Percentiles rank a stretch among this genome's conserved stretches.
Conservation (phyloP, 2,113 vertebrate species). For the Zosterops borbonicus region DNA sequence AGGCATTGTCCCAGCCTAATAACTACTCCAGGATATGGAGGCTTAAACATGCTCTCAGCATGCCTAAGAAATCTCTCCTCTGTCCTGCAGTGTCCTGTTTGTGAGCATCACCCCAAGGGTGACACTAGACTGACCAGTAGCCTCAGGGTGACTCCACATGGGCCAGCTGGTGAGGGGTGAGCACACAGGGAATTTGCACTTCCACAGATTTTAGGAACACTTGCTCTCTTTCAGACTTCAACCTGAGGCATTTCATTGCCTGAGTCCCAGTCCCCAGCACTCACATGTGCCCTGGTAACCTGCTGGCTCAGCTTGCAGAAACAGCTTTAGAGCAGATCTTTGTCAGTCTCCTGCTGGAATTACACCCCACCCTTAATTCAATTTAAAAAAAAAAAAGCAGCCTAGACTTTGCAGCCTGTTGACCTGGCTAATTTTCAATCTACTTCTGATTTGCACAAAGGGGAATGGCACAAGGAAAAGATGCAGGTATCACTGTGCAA, state of each 20-base stretch:
- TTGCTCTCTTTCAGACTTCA: background rate
- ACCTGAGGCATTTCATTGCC: background rate
- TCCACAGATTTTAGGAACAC: background rate
- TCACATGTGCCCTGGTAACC: background rate
- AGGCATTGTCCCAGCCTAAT: background rate
- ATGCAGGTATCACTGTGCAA: fast-evolving
- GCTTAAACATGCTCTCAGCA: background rate
- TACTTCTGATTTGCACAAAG: background rate
- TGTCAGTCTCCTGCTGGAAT: background rate
- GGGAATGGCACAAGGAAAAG: background rate
- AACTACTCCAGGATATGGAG: background rate
- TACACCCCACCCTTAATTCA: background rate
- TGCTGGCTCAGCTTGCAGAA: background rate
- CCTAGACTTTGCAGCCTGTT: background rate
- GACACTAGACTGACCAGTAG: background rate
- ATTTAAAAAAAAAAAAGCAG: background rate
- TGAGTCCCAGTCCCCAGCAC: background rate
- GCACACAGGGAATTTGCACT: background rate
- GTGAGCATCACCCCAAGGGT: background rate
- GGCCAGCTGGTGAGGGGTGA: background rate
- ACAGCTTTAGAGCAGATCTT: background rate
- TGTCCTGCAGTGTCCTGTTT: background rate
- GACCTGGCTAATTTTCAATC: background rate
- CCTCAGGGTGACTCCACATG: background rate
- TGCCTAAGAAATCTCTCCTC: background rate